Evolutionary conservation across 1,140 invertebrate species (phyloP).

Genomic region (Anoplolepis gracilipes): DNA sequence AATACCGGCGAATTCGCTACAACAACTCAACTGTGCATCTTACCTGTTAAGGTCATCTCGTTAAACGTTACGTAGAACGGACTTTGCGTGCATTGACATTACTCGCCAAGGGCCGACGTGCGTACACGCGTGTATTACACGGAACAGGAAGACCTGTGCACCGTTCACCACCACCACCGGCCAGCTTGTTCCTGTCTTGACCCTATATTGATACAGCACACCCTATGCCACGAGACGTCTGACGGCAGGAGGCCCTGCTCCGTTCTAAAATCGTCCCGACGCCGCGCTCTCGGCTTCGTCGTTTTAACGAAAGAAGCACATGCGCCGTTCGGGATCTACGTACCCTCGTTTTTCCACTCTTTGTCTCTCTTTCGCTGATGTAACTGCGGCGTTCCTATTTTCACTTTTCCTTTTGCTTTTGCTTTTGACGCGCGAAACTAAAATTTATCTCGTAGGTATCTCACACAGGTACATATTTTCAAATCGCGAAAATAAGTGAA

Average conservation of each 20-base stretch:
- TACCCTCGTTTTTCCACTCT: constrained; percentile 44
- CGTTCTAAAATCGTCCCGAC: constrained; percentile 84
- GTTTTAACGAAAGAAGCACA: constrained; percentile 78
- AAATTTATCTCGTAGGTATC: neutral
- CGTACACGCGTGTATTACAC: constrained; percentile 27
- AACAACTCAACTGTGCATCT: constrained; percentile 45
- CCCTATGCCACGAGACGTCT: constrained; percentile 78
- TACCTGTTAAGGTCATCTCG: constrained; percentile 84
- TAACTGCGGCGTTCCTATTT: constrained; percentile 61
- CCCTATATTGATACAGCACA: constrained; percentile 74
- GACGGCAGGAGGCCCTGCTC: constrained; percentile 81
- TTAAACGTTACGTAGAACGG: constrained; percentile 72
- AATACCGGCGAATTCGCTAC: constrained; percentile 16
- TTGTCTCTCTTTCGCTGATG: constrained; percentile 62
- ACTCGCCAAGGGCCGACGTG: constrained; percentile 63
- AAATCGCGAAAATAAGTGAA: neutral
- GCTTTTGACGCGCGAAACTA: constrained; percentile 8
- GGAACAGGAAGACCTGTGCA: constrained; percentile 61
- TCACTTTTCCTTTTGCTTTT: neutral
- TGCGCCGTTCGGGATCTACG: constrained; percentile 70
- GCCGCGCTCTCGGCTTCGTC: constrained; percentile 77
- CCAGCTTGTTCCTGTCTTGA: constrained; percentile 65
- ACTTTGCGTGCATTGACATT: constrained; percentile 77
- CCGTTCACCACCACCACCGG: constrained; percentile 65
- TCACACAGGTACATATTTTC: neutral